Base-by-base conservation (phyloP, 2,113 vertebrate genomes). In the Phasianus colchicus region DNA sequence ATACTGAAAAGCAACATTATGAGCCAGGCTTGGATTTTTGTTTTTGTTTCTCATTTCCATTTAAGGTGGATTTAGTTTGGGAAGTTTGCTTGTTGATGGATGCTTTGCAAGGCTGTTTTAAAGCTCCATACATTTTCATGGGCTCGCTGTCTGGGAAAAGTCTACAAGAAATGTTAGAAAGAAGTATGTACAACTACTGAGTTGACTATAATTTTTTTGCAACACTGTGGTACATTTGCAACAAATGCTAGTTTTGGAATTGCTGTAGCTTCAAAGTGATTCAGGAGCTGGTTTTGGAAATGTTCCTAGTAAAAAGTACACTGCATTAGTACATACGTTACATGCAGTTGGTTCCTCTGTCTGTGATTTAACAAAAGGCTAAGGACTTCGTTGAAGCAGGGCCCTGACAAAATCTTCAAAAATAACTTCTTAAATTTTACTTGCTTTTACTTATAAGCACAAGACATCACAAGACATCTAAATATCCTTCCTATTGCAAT, bases 21-120 rank as follows among this genome's bases (percentile, higher is more conserved):
- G 55, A 75, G 29, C 75, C 45, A 64, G 65, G 57, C 45, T 90
- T 86, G 48, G 32, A 57, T 64, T 86, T 91, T 92, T 65, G 6
- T 27, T 7, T 52, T 84, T 54, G 24, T 80, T 92, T 83, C 86
- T 80, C 34, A 74, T 81, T 81, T 94, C 57, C 71, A 54, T 36
- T 95, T 84, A 70, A 92, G 71, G 69, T 66, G 32, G 65, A 81
- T 78, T 88, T 86, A 32, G 30, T 29, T 85, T 89, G 38, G 20
- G 54, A 77, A 73, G 7, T 66, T 83, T 42, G 18, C 13, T 55
- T 34, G 27, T 48, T 15, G 9, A 79, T 45, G 54, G 29, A 43
- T 38, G 36, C 3, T 81, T 55, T 64, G 2, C 58, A 67, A 74
- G 9, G 4, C 18, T 24, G 30, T 22, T 36, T 30, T 77, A 70